Evolutionary conservation across 2,113 vertebrate genomes (phyloP), one percentile per base, ranked within the genome.

Genomic region (Aspiorhynchus laticeps): DNA sequence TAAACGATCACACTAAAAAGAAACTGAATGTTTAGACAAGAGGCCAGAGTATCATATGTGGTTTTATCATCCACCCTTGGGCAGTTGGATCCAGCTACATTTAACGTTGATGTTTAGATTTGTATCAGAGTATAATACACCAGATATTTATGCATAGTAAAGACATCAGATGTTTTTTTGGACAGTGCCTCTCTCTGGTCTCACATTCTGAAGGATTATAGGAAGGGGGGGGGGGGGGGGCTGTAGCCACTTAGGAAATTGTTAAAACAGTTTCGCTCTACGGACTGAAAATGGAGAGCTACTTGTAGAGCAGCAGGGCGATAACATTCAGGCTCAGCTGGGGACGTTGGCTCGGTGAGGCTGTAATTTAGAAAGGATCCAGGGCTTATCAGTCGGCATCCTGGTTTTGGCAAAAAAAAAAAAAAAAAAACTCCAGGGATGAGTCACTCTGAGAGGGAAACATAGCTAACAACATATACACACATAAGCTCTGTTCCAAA

Each of bases 311-410:
- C 21, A 11, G 78, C 36, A 33, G 80, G 56, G 80, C 14, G 89
- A 91, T 90, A 90, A 87, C 85, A 84, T 89, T 86, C 85, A 89
- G 76, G 75, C 85, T 80, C 86, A 76, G 38, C 74, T 87, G 80
- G 85, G 87, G 74, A 85, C 83, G 90, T 91, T 80, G 83, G 86
- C 86, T 76, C 91, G 88, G 90, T 91, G 91, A 93, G 92, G 90
- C 91, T 93, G 90, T 95, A 93, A 94, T 94, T 94, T 93, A 93
- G 89, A 93, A 36, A 89, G 89, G 91, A 90, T 93, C 92, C 90
- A 77, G 87, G 85, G 92, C 93, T 94, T 94, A 94, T 94, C 92
- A 91, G 86, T 73, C 84, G 80, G 86, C 90, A 89, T 88, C 93
- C 88, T 85, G 83, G 86, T 90, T 92, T 86, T 89, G 65, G 15